phyloP scores from a whole-genome alignment of 2,797 vertebrate species.

The Nasua narica region DNA sequence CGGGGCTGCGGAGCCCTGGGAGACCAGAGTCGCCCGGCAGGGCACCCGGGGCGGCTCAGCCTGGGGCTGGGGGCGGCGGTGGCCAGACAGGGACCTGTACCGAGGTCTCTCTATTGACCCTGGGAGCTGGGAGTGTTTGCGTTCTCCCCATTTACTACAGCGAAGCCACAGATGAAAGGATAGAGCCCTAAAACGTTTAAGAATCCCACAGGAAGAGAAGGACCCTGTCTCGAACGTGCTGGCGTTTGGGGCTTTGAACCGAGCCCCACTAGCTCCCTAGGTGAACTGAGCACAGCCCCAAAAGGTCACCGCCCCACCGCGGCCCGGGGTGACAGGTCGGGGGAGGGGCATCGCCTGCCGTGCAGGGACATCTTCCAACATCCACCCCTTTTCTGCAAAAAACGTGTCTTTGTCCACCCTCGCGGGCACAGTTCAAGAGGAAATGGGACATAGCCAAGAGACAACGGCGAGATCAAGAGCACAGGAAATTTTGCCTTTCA shows the following conservation, averaged over 20 bases:
- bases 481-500: constrained; percentile 49
- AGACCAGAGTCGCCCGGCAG: accelerated
- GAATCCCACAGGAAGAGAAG: background rate
- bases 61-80: accelerated
- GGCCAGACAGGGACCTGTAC: accelerated
- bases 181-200: background rate
- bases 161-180: accelerated
- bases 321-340: too few relatives aligned
- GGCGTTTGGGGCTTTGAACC: accelerated
- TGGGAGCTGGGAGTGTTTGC: background rate
- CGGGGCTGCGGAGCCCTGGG: accelerated
- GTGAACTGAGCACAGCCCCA: background rate
- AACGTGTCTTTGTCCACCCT: background rate
- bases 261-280: accelerated
- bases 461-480: constrained; percentile 2
- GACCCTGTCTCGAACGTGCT: accelerated
- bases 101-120: background rate
- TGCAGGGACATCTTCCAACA: background rate
- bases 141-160: background rate
- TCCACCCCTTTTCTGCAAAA: background rate
- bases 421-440: background rate
- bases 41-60: accelerated
- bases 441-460: background rate
- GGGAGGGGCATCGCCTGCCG: accelerated
- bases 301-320: accelerated